Conservation (phyloP, 2,113 vertebrate species). For the Bubalus kerabau region DNA sequence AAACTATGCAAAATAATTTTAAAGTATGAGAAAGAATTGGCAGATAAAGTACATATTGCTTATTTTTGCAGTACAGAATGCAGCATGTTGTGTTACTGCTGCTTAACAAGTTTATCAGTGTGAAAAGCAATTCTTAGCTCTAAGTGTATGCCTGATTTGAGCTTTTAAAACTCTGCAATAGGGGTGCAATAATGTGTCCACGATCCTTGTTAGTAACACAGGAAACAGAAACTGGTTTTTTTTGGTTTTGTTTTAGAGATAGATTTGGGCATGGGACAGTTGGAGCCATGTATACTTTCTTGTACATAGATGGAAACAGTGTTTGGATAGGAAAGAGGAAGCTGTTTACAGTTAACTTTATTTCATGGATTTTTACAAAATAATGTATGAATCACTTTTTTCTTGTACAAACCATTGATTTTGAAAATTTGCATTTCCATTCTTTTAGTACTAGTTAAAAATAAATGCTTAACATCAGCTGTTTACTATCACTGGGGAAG, state of each 20-base stretch:
- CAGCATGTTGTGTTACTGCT: constrained; percentile 2
- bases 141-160: constrained; percentile 8
- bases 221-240: neutral
- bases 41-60: constrained; percentile 32
- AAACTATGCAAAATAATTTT: constrained; percentile 80
- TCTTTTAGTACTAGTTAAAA: constrained; percentile 21
- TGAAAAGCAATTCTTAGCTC: constrained; percentile 17
- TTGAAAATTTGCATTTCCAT: neutral
- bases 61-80: constrained; percentile 39
- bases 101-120: constrained; percentile 28
- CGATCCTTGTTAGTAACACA: neutral
- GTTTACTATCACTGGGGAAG: constrained; percentile 47
- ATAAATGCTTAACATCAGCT: neutral
- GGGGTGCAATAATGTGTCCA: neutral
- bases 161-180: constrained; percentile 11
- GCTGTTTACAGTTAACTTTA: constrained; percentile 62
- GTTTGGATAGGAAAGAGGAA: constrained; percentile 40
- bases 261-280: neutral
- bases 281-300: constrained; percentile 25
- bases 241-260: neutral
- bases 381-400: constrained; percentile 48
- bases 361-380: constrained; percentile 56
- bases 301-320: constrained; percentile 31
- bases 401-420: constrained; percentile 50
- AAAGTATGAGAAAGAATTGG: constrained; percentile 58